Conservation (phyloP, 2,113 vertebrate species). For the Ranitomeya variabilis region DNA sequence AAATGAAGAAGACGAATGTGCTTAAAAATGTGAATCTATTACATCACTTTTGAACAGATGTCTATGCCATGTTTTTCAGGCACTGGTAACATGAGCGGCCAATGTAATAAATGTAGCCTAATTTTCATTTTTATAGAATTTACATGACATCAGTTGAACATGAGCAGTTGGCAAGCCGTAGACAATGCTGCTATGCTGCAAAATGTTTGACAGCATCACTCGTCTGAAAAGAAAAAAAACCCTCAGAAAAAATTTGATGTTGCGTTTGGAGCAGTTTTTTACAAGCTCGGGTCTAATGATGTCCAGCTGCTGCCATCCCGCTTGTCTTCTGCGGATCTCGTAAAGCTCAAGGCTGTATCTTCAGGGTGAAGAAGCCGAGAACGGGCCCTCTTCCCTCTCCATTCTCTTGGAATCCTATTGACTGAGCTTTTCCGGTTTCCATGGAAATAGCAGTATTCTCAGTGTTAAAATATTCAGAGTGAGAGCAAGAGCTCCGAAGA, state of each 20-base stretch:
- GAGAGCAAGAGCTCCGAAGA: conserved; percentile 60
- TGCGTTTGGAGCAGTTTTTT: not conserved
- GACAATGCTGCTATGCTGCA: not conserved
- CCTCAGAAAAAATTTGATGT: not conserved
- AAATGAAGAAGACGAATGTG: not conserved
- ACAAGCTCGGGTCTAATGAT: conserved; percentile 24
- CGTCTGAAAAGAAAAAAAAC: not conserved
- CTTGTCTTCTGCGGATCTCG: conserved; percentile 39
- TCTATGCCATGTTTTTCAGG: not conserved
- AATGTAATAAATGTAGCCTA: not conserved
- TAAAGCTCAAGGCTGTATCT: conserved; percentile 46
- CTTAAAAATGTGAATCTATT: conserved; percentile 2
- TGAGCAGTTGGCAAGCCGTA: not conserved
- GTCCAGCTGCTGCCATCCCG: conserved; percentile 48
- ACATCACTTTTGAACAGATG: conserved; percentile 2
- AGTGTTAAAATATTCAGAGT: conserved; percentile 68
- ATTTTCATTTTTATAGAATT: not conserved
- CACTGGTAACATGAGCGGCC: not conserved
- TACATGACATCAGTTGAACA: not conserved
- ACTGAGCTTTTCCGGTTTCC: conserved; percentile 66
- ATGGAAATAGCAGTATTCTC: conserved; percentile 69
- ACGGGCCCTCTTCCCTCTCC: conserved; percentile 57
- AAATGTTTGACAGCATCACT: not conserved
- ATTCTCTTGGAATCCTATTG: conserved; percentile 60
- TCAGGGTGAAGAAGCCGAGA: conserved; percentile 7